Evolutionary conservation across 2,113 vertebrate species (phyloP), one percentile per base, ranked within the genome.

Genomic region (Cyprichromis sp.): DNA sequence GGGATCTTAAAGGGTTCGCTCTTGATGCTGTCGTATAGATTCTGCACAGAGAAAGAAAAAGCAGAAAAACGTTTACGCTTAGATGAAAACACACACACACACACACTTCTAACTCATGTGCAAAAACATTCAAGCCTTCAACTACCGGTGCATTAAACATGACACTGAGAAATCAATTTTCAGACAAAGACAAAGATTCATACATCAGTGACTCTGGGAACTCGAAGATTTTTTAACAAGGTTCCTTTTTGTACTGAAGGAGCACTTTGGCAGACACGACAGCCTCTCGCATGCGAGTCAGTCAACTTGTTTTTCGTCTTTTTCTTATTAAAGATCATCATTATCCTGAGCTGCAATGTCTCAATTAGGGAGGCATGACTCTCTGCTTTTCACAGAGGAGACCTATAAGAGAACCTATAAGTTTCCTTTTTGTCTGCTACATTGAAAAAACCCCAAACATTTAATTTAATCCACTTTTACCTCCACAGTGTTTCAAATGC

Each of bases 1-100:
- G 99, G 99, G 95, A 99, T 99, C 96, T 99, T 99, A 90, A 99
- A 99, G 0, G 99, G 99, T 92, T 99, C 99, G 3, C 98, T 99
- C 96, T 99, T 99, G 94, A 99, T 99, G 95, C 99, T 99, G 94
- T 99, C 99, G n/a, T 99, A 99, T 63, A 99, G 96, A 96, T 99
- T 99, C 98, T 99, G 94, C 12, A 84, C 9, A 50, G 50, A 52
- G 21, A 54, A 9, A 55, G 26, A 21, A 13, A 45, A 57, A 5
- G 13, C 24, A 52, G 26, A 52, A 34, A 31, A 52, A 12, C 0
- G 2, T 9, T 78, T 78, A 52, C 0, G 26, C 7, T 9, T 11
- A 53, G 29, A 3, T 14, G 31, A 52, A 55, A n/a, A 61, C 16
- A 63, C 17, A 79, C 29, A 61, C 16, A 63, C 17, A 79, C 29